Percentiles rank a stretch among this genome's conserved stretches.
phyloP scores from a whole-genome alignment of 2,113 vertebrate genomes.

The Burhinus oedicnemus region DNA sequence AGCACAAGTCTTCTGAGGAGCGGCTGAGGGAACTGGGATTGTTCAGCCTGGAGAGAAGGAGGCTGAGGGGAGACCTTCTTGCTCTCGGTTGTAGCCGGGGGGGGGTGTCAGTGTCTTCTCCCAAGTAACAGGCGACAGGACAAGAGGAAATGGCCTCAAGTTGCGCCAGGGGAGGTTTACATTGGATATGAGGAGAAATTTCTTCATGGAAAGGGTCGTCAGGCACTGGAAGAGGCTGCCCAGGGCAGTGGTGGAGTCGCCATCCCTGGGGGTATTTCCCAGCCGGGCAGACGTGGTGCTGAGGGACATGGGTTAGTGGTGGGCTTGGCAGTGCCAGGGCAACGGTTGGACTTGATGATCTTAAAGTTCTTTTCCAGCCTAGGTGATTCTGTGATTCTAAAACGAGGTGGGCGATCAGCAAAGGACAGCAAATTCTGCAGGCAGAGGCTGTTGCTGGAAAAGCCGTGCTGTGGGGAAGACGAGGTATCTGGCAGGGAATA shows the following conservation, averaged over 20 bases:
- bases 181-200: too few relatives aligned
- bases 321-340: neutral
- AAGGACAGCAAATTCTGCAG: neutral
- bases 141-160: too few relatives aligned
- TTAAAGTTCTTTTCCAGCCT: neutral
- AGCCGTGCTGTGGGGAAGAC: neutral
- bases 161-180: neutral
- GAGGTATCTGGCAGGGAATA: neutral
- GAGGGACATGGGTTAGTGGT: neutral
- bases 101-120: too few relatives aligned
- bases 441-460: neutral
- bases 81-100: too few relatives aligned
- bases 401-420: fast-evolving
- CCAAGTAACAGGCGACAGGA: too few relatives aligned
- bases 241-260: neutral
- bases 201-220: fast-evolving
- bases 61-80: neutral
- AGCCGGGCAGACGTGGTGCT: neutral
- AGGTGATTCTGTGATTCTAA: neutral
- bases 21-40: neutral
- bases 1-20: neutral
- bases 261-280: too few relatives aligned
- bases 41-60: neutral
- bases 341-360: neutral
- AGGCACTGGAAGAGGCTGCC: neutral